These are phyloP conservation scores for Macquaria ambigua DNA, from an alignment of 2,113 vertebrate genomes.

Conservation along the genomic window DNA sequence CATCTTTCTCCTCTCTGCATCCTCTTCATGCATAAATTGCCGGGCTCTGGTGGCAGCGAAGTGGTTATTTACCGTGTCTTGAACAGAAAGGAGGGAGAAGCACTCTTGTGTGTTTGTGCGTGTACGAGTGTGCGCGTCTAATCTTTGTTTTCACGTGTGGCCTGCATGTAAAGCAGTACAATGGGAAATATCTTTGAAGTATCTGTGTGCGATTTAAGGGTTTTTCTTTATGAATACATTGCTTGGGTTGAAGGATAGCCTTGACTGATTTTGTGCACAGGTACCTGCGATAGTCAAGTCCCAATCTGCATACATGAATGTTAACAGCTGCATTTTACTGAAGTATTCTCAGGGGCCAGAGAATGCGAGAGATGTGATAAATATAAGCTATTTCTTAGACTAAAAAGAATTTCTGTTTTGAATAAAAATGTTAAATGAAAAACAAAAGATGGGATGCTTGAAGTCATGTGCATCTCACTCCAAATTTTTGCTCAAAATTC, in stretches of 20 bases:
- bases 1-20: constrained; percentile 13
- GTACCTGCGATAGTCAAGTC: constrained; percentile 56
- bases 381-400: constrained; percentile 16
- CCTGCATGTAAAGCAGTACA: constrained; percentile 39
- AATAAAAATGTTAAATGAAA: constrained; percentile 19
- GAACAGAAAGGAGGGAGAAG: constrained; percentile 3
- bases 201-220: constrained; percentile 42
- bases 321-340: constrained; percentile 47
- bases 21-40: constrained; percentile 59
- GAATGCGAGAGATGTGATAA: constrained; percentile 21
- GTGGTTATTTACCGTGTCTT: constrained; percentile 52
- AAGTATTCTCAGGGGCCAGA: constrained; percentile 30
- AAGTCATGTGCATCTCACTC: background rate
- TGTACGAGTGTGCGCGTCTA: background rate
- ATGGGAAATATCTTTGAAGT: constrained; percentile 38
- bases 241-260: constrained; percentile 28
- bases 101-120: background rate
- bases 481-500: background rate
- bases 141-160: constrained; percentile 38
- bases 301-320: constrained; percentile 72
- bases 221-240: constrained; percentile 51
- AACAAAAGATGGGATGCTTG: background rate
- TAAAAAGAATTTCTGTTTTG: constrained; percentile 12
- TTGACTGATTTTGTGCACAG: constrained; percentile 43
- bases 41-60: background rate